A percentile compares a stretch with the other conserved stretches of the same genome.
phyloP scores from a whole-genome alignment of 2,797 vertebrate genomes.

The Emys orbicularis region DNA sequence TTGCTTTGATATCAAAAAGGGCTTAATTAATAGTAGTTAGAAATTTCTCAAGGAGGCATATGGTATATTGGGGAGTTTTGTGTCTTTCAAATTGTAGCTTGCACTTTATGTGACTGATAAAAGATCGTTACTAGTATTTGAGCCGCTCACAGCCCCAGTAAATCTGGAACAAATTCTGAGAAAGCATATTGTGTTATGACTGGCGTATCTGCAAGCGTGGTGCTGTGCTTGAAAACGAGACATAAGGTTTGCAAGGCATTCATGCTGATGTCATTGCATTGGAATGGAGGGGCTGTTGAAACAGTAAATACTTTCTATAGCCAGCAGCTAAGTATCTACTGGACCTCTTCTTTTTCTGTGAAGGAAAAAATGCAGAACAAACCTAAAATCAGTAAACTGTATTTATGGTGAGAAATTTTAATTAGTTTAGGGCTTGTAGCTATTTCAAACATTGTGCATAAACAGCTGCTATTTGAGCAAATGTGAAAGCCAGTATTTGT shows the following conservation, averaged over 20 bases:
- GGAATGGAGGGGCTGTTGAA: constrained; percentile 79
- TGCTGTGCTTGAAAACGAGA: constrained; percentile 81
- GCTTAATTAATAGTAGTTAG: neutral
- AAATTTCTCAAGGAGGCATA: neutral
- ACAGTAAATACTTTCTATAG: constrained; percentile 77
- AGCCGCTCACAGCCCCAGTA: constrained; percentile 54
- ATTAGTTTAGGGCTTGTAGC: constrained; percentile 77
- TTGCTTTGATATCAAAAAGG: neutral
- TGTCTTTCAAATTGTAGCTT: constrained; percentile 24
- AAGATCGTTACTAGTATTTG: constrained; percentile 47
- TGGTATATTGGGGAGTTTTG: neutral
- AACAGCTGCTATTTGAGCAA: constrained; percentile 72
- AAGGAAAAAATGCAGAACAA: constrained; percentile 79
- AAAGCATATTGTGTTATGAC: constrained; percentile 68
- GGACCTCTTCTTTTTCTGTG: constrained; percentile 73
- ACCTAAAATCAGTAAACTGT: constrained; percentile 67
- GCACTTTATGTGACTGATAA: constrained; percentile 60
- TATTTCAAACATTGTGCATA: constrained; percentile 73
- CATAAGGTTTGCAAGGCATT: constrained; percentile 76
- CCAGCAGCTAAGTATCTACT: constrained; percentile 75
- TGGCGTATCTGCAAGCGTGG: constrained; percentile 73
- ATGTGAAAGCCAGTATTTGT: constrained; percentile 71
- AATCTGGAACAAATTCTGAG: constrained; percentile 76
- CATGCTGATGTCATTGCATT: constrained; percentile 82
- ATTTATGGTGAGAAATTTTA: constrained; percentile 77